Evolutionary conservation across 2,888 invertebrate species (phyloP), one percentile per base, ranked within the genome.

Genomic region (Chalcis sispes): DNA sequence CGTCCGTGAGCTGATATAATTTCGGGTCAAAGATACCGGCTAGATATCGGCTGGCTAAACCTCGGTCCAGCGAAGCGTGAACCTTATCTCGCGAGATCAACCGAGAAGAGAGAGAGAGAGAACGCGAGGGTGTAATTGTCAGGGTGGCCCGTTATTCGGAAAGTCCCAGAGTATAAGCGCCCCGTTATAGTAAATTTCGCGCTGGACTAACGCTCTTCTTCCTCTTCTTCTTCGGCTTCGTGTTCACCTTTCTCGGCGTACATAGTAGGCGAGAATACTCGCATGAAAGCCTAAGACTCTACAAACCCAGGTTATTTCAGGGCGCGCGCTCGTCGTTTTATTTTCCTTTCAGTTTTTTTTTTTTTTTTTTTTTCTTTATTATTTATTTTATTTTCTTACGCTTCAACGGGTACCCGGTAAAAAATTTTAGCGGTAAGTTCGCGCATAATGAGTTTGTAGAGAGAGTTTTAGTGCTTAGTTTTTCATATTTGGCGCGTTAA

Each of bases 71-170:
- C 66, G 25, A 25, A 73, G 73, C 73, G 67, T 67, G 73, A 73
- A 73, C 18, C 61, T 73, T 73, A 73, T 73, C 73, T 67, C 29
- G 15, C 18, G 3, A 32, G 40, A 73, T 73, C 73, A 52, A 40
- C 62, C 20, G 1, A 36, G 1, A 8, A n/a, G 59, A 50, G 59
- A 69, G 42, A 42, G 32, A 32, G 32, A 69, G 69, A 29, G 40
- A n/a, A 50, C 56, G 72, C 66, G 72, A 72, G 76, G 76, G 76
- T 72, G 76, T 76, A 72, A 76, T 76, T 75, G 77, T 62, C 69
- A 69, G 77, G 69, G 58, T 56, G 67, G 46, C 62, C 77, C 74
- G 77, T 74, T 74, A 74, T 48, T 70, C 69, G 70, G 61, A 58
- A 77, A 71, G 71, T 67, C 73, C 29, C 66, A 71, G 65, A 20